Percentiles rank a stretch among this genome's conserved stretches.
phyloP scores from a whole-genome alignment of 2,888 invertebrate species.

The Ceriagrion tenellum region DNA sequence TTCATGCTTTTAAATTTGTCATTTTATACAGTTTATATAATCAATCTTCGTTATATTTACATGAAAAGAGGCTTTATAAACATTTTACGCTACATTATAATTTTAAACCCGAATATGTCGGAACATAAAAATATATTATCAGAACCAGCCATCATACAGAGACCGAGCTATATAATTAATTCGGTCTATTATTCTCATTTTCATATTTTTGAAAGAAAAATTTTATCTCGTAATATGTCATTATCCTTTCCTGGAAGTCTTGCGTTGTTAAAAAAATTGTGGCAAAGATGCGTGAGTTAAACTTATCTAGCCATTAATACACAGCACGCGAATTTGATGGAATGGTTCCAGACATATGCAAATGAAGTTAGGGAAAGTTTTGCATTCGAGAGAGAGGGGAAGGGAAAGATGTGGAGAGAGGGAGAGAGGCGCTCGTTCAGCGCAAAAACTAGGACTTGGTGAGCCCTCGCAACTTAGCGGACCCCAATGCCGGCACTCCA shows the following conservation, averaged over 20 bases:
- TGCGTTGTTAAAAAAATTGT: background rate
- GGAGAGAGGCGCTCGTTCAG: background rate
- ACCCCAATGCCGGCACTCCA: background rate
- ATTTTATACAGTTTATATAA: too few species aligned
- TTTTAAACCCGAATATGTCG: too few species aligned
- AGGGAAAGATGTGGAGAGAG: too few species aligned
- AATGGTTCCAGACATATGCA: background rate
- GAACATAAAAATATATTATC: too few species aligned
- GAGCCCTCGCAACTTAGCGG: background rate
- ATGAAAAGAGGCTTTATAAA: too few species aligned
- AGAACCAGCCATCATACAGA: too few species aligned
- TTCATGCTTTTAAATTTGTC: too few species aligned
- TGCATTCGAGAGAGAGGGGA: too few species aligned
- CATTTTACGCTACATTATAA: too few species aligned
- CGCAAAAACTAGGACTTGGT: background rate
- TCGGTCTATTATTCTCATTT: too few species aligned
- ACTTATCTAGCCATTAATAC: background rate
- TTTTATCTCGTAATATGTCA: background rate
- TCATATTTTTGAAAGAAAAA: background rate
- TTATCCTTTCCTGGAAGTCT: background rate
- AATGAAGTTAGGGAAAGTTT: background rate
- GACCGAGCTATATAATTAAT: too few species aligned
- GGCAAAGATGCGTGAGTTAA: background rate
- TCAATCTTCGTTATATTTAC: too few species aligned
- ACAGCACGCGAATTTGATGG: background rate